Conservation (phyloP, 2,113 vertebrate species). For the Dissostichus mawsoni region DNA sequence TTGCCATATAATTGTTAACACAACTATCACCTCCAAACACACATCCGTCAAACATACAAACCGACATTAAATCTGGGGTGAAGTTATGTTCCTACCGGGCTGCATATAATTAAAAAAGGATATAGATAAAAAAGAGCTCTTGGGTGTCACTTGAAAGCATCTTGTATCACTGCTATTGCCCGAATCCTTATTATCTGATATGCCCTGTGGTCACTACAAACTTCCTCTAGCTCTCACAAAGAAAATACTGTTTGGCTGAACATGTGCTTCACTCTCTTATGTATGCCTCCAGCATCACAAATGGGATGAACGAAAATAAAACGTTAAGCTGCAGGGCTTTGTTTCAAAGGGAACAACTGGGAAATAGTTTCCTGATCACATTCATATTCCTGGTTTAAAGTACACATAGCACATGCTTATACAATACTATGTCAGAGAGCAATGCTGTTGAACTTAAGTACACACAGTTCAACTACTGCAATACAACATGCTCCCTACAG, state of each 20-base stretch:
- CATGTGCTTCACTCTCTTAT: background rate
- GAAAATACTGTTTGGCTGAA: background rate
- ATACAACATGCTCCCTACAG: no score
- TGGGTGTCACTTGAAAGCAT: rapidly evolving
- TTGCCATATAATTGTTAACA: background rate
- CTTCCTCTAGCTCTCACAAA: background rate
- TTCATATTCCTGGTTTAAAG: background rate
- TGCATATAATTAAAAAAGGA: background rate
- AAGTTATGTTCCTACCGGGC: background rate
- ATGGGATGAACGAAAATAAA: background rate
- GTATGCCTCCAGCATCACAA: background rate
- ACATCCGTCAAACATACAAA: background rate
- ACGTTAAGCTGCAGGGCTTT: background rate
- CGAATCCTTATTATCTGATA: background rate
- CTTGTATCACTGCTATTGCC: background rate
- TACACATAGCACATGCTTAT: background rate
- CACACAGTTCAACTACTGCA: background rate
- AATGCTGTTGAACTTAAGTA: no score
- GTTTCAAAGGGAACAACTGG: background rate
- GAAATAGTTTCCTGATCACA: background rate
- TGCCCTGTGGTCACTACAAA: background rate
- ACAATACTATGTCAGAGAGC: background rate
- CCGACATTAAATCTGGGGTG: rapidly evolving
- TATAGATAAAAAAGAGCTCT: rapidly evolving
- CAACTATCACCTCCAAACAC: rapidly evolving